phyloP scores from a whole-genome alignment of 2,888 invertebrate genomes.

The Oxyteleia sp. region DNA sequence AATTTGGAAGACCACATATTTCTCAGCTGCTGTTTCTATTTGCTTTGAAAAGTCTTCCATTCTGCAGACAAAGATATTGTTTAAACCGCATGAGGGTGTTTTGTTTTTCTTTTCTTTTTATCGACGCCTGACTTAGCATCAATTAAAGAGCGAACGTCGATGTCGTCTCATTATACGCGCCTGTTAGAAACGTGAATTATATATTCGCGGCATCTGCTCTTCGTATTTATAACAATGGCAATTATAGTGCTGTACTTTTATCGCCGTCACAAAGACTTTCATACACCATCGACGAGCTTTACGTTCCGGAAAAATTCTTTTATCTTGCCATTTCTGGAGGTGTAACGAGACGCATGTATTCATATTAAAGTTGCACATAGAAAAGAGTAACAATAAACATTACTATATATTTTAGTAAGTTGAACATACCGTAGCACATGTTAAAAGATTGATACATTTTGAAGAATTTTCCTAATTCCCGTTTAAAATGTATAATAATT shows the following conservation, averaged over 20 bases:
- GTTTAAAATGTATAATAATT: too few relatives aligned
- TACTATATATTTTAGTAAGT: too few relatives aligned
- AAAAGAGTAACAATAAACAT: too few relatives aligned
- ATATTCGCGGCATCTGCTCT: not conserved
- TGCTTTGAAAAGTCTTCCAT: conserved; percentile 23
- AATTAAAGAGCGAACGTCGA: conserved; percentile 3
- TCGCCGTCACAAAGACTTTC: conserved; percentile 32
- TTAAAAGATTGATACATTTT: too few relatives aligned
- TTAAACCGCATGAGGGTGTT: conserved; percentile 18
- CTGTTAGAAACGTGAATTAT: not conserved
- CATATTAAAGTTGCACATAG: too few relatives aligned
- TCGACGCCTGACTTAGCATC: not conserved
- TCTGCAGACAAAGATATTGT: conserved; percentile 23
- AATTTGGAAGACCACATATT: conserved; percentile 39
- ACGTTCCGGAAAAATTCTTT: conserved; percentile 44
- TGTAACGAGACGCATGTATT: conserved; percentile 42
- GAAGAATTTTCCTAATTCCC: too few relatives aligned
- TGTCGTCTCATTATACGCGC: conserved; percentile 9
- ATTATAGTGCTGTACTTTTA: conserved; percentile 34
- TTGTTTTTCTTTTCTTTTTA: not conserved
- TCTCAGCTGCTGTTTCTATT: conserved; percentile 33
- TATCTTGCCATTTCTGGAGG: conserved; percentile 29
- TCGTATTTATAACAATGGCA: conserved; percentile 29
- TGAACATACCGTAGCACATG: too few relatives aligned
- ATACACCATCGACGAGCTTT: conserved; percentile 37